Base-by-base conservation (phyloP, 2,888 invertebrate species). In the Leucoma salicis region DNA sequence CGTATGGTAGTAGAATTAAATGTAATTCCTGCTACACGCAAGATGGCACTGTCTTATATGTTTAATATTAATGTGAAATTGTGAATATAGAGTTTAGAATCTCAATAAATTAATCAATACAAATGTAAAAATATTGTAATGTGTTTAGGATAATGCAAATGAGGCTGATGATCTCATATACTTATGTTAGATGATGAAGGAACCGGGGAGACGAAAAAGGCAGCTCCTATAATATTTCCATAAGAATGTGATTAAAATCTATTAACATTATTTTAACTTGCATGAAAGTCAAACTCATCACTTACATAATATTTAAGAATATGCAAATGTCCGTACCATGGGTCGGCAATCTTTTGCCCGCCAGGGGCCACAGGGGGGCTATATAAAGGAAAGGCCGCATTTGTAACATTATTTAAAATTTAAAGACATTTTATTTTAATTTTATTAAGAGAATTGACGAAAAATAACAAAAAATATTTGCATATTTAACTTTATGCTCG, bases 71-170 rank as follows among this genome's bases (percentile, higher is more conserved):
- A 33, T 27, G 27, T 27, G 25, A 39, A 16, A 25, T 47, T 57
- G 57, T 53, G 39, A 60, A 57, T 60, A 53, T 54, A 47, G 38
- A 35, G 7, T 6, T 31, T 53, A 56, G 60, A 63, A 60, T 53
- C 61, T 60, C 57, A 53, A 5, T 52, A 44, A 40, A 16, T 31
- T 42, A 36, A 32, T 15, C 1, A n/a, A n/a, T n/a, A n/a, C n/a
- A 11, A 27, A 40, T 33, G 36, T 43, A 53, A 40, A 44, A 35
- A 52, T 43, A 27, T 27, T 27, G 3, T 2, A 11, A 27, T 27
- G 11, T 11, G 1, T 27, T 11, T 10, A 1, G 27, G 10, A 33
- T 39, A 16, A 51, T 29, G 11, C 16, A 27, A 27, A 27, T 27
- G 27, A 27, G 27, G 36, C 12, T 16, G 8, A 28, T 2, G 18